Conservation (phyloP, 2,888 invertebrate genomes). For the Synanthedon vespiformis region DNA sequence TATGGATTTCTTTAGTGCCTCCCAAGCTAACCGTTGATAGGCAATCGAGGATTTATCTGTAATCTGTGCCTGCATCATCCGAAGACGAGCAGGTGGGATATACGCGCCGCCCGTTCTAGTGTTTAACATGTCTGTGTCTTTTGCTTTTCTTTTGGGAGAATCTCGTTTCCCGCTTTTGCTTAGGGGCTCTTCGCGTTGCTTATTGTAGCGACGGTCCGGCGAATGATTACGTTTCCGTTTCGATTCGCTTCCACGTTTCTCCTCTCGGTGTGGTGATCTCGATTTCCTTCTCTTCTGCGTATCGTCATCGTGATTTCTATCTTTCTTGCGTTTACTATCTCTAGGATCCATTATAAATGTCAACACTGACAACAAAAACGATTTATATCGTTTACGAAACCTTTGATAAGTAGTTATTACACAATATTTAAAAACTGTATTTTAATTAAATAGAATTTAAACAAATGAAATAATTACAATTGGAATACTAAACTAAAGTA, state of each 20-base stretch:
- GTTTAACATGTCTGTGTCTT: constrained; percentile 76
- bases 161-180: constrained; percentile 27
- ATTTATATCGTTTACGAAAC: too few relatives aligned
- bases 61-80: constrained; percentile 95
- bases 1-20: constrained; percentile 97
- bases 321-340: constrained; percentile 42
- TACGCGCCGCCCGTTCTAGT: constrained; percentile 95
- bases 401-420: not conserved
- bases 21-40: constrained; percentile 98
- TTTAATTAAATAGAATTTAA: too few relatives aligned
- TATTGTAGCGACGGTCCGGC: constrained; percentile 39
- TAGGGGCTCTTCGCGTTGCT: constrained; percentile 16
- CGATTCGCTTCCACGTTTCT: constrained; percentile 24
- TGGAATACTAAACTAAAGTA: too few relatives aligned
- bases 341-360: constrained; percentile 33
- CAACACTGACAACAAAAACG: too few relatives aligned
- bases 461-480: too few relatives aligned
- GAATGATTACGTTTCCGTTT: constrained; percentile 45
- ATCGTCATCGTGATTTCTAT: constrained; percentile 34
- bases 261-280: constrained; percentile 31
- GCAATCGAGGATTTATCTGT: constrained; percentile 95
- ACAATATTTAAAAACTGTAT: not conserved
- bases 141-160: constrained; percentile 36
- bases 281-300: constrained; percentile 32
- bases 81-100: constrained; percentile 96